Conservation (phyloP, 2,797 vertebrate genomes). For the Hozukius guyotensis region DNA sequence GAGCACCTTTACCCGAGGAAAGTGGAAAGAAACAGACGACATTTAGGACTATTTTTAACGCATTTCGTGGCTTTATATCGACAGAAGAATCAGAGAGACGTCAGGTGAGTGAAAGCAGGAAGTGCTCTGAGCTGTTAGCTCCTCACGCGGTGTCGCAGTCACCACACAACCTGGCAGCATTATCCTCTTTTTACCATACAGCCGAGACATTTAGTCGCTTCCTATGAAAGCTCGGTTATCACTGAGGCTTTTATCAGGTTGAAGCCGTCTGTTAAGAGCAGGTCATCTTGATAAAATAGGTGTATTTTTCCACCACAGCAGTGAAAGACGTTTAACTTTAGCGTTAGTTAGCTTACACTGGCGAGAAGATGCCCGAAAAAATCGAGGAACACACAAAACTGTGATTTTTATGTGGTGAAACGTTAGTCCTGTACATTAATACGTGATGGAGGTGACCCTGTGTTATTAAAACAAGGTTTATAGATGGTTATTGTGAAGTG, state of each 20-base stretch:
- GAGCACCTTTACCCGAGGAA: neutral
- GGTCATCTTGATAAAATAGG: rapidly evolving
- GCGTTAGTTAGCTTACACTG: slow-evolving; percentile 22
- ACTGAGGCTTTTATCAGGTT: rapidly evolving
- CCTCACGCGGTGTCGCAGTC: neutral
- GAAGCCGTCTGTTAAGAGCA: neutral
- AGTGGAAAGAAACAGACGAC: slow-evolving; percentile 9
- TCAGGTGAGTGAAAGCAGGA: slow-evolving; percentile 64
- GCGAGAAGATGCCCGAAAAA: neutral
- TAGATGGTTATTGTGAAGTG: neutral
- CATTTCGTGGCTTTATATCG: neutral
- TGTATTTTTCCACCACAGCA: neutral
- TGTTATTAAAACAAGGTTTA: neutral
- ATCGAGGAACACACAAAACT: neutral
- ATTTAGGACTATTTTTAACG: neutral
- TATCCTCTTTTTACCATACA: neutral
- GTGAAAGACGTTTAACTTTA: neutral
- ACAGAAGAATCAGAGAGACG: neutral
- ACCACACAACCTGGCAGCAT: neutral
- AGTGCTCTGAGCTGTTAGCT: slow-evolving; percentile 28
- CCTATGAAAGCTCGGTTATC: rapidly evolving
- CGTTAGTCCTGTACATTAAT: neutral
- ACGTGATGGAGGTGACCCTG: rapidly evolving
- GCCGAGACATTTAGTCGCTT: neutral
- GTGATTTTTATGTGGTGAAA: too few relatives aligned